A percentile compares a stretch with the other conserved stretches of the same genome.
These are phyloP conservation scores for Sebastolobus altivelis DNA, from an alignment of 2,797 vertebrate species.

Conservation along the genomic window DNA sequence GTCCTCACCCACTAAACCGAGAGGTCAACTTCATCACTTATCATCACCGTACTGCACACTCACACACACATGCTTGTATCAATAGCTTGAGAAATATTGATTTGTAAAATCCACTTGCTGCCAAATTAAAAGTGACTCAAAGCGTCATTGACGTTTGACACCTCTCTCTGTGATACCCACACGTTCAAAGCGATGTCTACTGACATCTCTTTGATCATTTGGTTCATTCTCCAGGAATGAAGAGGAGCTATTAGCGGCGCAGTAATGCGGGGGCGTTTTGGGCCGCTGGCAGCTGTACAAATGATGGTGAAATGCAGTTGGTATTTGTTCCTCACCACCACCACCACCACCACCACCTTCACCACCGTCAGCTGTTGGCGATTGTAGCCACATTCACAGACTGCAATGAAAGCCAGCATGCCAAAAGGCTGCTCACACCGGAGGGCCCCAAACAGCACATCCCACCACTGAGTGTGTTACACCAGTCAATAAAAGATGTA, in stretches of 20 bases:
- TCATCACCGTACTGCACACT: neutral
- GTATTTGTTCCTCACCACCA: constrained; percentile 76
- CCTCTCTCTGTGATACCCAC: constrained; percentile 13
- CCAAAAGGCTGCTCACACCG: constrained; percentile 30
- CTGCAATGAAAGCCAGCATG: constrained; percentile 64
- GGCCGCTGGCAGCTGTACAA: constrained; percentile 82
- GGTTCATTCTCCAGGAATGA: constrained; percentile 71
- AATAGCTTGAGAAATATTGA: neutral
- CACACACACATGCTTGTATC: neutral
- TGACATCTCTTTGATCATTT: constrained; percentile 51
- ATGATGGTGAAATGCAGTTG: constrained; percentile 77
- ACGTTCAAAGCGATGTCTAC: constrained; percentile 10
- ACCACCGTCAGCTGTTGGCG: constrained; percentile 77
- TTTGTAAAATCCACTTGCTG: neutral
- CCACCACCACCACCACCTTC: constrained; percentile 56
- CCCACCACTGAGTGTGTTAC: neutral
- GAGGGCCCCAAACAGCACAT: constrained; percentile 5
- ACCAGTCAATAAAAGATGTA: neutral
- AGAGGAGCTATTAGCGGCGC: constrained; percentile 77
- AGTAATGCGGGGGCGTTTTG: constrained; percentile 69
- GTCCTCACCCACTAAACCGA: constrained; percentile 41
- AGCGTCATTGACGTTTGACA: neutral
- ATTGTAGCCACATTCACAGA: constrained; percentile 78
- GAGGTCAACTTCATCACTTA: constrained; percentile 52
- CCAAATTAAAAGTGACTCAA: neutral